A percentile compares a stretch with the other conserved stretches of the same genome.
Conservation (phyloP, 2,888 invertebrate species). For the Ophion ventricosus region DNA sequence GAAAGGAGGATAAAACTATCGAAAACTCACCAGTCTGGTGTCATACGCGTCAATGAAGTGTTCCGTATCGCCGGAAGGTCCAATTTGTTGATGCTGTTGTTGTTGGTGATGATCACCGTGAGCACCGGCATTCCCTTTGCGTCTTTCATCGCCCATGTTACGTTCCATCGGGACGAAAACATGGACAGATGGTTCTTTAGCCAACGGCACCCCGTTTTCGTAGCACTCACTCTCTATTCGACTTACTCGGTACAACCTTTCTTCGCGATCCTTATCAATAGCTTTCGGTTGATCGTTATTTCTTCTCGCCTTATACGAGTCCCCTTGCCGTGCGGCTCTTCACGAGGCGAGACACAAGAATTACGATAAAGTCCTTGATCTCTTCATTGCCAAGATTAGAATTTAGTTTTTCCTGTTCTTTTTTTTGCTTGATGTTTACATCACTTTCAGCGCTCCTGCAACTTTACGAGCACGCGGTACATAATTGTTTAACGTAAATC, state of each 20-base stretch:
- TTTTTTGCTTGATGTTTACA: too few species aligned
- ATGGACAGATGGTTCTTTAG: slow-evolving; percentile 80
- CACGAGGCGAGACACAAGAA: slow-evolving; percentile 2
- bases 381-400: slow-evolving; percentile 66
- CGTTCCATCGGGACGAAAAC: slow-evolving; percentile 82
- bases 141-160: slow-evolving; percentile 81
- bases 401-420: background rate
- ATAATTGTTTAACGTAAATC: background rate
- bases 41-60: slow-evolving; percentile 79
- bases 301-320: slow-evolving; percentile 27
- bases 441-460: background rate
- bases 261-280: slow-evolving; percentile 23
- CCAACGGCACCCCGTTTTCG: slow-evolving; percentile 74
- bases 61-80: slow-evolving; percentile 75
- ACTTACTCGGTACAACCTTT: slow-evolving; percentile 33
- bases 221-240: slow-evolving; percentile 68
- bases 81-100: slow-evolving; percentile 69
- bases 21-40: slow-evolving; percentile 78
- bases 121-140: slow-evolving; percentile 75
- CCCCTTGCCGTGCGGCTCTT: slow-evolving; percentile 69
- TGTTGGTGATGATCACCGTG: slow-evolving; percentile 72
- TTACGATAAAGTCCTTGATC: slow-evolving; percentile 70
- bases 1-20: background rate
- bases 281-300: background rate
- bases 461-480: background rate